Evolutionary conservation across 1,140 invertebrate species (phyloP), one percentile per base, ranked within the genome.

Genomic region (Apis laboriosa): DNA sequence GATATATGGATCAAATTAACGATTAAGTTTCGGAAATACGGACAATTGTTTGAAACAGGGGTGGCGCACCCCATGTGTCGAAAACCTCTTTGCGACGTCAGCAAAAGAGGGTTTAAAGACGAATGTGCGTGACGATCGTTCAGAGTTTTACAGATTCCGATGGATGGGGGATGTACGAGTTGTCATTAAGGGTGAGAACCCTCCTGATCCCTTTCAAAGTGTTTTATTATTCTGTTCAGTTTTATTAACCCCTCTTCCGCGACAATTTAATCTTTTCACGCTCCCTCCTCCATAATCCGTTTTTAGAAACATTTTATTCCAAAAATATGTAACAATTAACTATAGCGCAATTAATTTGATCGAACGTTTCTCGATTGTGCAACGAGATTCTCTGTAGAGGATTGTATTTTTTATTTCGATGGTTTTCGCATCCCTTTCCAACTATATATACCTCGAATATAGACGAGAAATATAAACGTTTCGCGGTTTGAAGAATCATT

Each of bases 171-270:
- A n/a, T 24, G 56, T 49, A 12, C 55, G 56, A 43, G 56, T 24
- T 49, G 56, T 74, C 72, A 74, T 74, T 74, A 74, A 56, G 72
- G 72, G 72, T n/a, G 72, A 58, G 56, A 49, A 74, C 72, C 72
- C 72, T 34, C 61, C 72, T 12, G 55, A 74, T 60, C 72, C 49
- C 49, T 9, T 15, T 61, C 72, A 9, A 61, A 49, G 72, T 61
- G 72, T 74, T 74, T 74, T 74, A 60, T 3, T n/a, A 24, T 71
- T 24, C 68, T 24, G 56, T 28, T 49, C 56, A 8, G 21, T 74
- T 74, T 74, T 74, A 74, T 61, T 74, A 74, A 61, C 72, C 56
- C 56, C 28, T 7, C 21, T 24, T 55, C 12, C n/a, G n/a, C 15
- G 49, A 55, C 49, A 8, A 24, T 53, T 53, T 24, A 53, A 24